Base-by-base conservation (phyloP, 2,113 vertebrate genomes). In the Suncus etruscus region DNA sequence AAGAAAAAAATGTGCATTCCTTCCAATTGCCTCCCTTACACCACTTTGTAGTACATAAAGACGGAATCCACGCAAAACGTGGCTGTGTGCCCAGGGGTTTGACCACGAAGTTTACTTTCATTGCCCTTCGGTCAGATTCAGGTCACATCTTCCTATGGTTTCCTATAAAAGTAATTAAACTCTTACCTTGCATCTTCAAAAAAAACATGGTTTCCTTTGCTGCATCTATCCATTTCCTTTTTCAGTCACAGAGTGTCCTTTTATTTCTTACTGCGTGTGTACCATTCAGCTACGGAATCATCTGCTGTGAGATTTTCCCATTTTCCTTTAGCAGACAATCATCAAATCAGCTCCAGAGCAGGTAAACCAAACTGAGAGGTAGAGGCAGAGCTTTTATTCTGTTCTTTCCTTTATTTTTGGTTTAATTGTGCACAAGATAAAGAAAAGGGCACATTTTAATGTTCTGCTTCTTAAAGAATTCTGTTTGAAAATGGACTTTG, bases 101-200 rank as follows among this genome's bases (percentile, higher is more conserved):
- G 87, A 91, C 83, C 77, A 50, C 68, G 54, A 91, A 89, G 87
- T 93, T 88, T 93, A 84, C 76, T 94, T 96, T 63, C 76, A 39
- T 3, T 39, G 39, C 39, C 39, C 47, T 95, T 91, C 50, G 69
- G 1, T 89, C 89, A 94, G 81, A 94, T 93, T 94, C 65, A 88
- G 58, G 68, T 90, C 85, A 90, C 20, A 66, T 83, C 72, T 93
- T 86, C 79, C 87, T 91, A 54, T 82, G 82, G 47, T 89, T 94
- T 92, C 65, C 48, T 76, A n/a, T 83, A 31, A 50, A 32, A 86
- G 86, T 92, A 94, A 92, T 90, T 94, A 94, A 93, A 76, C 58
- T 66, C 73, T 95, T 96, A 88, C 92, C 82, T 91, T 86, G 50
- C 74, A 1, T 76, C 87, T 94, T 90, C 91, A 78, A 94, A 95